Evolutionary conservation across 2,113 vertebrate species (phyloP).

Genomic region (Sapayoa aenigma): DNA sequence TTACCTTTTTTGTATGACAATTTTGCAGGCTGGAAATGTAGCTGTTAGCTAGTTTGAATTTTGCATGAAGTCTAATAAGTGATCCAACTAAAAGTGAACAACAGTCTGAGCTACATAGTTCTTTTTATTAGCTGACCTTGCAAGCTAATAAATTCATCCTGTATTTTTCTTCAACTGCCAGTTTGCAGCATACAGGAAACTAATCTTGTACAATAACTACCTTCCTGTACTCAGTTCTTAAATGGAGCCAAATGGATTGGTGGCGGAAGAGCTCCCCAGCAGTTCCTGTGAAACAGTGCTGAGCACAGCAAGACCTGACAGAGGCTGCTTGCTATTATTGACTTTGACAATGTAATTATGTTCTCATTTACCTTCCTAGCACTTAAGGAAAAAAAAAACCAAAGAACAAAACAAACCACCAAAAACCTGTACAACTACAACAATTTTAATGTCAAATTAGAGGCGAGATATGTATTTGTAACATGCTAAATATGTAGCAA

Average conservation of each 20-base stretch:
- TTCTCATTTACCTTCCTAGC: conserved; percentile 68
- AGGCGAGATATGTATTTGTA: conserved; percentile 4
- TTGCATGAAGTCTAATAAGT: neutral
- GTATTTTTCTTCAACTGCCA: conserved; percentile 77
- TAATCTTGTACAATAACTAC: conserved; percentile 84
- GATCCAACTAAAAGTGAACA: conserved; percentile 16
- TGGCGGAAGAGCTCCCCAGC: conserved; percentile 68
- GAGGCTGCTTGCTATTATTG: conserved; percentile 63
- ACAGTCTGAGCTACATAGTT: neutral
- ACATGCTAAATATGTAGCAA: neutral
- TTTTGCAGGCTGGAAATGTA: conserved; percentile 40
- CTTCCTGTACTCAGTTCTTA: conserved; percentile 82
- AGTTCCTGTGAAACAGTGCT: conserved; percentile 72
- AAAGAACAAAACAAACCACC: no score
- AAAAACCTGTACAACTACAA: neutral
- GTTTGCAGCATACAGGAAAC: conserved; percentile 84
- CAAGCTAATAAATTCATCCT: conserved; percentile 78
- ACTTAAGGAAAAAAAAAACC: conserved; percentile 14
- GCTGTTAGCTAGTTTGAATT: conserved; percentile 62
- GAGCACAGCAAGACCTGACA: conserved; percentile 71
- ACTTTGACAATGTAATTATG: conserved; percentile 73
- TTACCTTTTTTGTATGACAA: neutral
- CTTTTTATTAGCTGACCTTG: conserved; percentile 80
- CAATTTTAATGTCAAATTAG: conserved; percentile 20
- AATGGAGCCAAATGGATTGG: conserved; percentile 81